phyloP scores from a whole-genome alignment of 2,797 vertebrate genomes.

The Micrastur ruficollis region DNA sequence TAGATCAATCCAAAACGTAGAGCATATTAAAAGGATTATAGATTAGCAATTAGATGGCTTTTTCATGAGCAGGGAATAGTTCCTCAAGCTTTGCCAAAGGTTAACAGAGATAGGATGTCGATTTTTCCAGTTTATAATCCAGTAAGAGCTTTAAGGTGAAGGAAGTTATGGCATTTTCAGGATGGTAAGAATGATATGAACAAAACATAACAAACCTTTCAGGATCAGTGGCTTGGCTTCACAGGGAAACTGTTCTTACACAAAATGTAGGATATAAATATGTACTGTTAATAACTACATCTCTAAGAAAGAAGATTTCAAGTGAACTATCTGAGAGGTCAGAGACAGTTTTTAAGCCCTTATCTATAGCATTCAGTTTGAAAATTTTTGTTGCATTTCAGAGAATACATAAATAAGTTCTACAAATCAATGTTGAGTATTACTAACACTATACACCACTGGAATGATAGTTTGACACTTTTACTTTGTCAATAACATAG shows the following conservation, averaged over 20 bases:
- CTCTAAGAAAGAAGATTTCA: not conserved
- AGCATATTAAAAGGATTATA: constrained; percentile 95
- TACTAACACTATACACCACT: not conserved
- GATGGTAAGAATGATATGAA: constrained; percentile 36
- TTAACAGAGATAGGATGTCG: constrained; percentile 76
- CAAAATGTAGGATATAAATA: not conserved
- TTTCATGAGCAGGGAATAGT: constrained; percentile 81
- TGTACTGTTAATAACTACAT: not conserved
- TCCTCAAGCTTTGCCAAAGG: constrained; percentile 78
- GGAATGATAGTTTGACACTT: constrained; percentile 35
- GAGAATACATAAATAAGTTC: constrained; percentile 15
- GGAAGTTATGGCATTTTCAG: constrained; percentile 53
- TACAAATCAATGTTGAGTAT: constrained; percentile 43
- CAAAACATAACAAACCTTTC: constrained; percentile 30
- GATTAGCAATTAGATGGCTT: constrained; percentile 96
- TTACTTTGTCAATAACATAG: constrained; percentile 31
- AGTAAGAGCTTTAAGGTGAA: constrained; percentile 44
- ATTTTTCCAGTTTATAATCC: constrained; percentile 75
- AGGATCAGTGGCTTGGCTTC: constrained; percentile 1
- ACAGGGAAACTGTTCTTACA: not conserved
- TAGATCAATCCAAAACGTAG: constrained; percentile 89
- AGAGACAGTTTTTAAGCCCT: not conserved
- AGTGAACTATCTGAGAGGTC: not conserved
- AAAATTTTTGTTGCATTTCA: constrained; percentile 19
- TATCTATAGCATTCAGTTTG: not conserved